Base-by-base conservation (phyloP, 2,888 invertebrate genomes). In the Horisme vitalbata region DNA sequence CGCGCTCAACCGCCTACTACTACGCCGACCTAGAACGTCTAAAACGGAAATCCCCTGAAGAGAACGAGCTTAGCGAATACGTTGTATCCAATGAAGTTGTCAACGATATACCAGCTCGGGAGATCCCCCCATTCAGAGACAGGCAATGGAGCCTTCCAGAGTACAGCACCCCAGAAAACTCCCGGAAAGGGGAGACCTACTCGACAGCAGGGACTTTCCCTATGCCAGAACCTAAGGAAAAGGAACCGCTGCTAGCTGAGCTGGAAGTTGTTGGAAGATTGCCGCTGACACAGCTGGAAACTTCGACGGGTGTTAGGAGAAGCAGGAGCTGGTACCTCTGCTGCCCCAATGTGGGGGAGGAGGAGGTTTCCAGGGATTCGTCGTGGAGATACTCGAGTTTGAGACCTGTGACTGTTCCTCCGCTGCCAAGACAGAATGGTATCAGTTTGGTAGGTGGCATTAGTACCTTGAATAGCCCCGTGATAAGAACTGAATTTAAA, bases 311-410 rank as follows among this genome's bases (percentile, higher is more conserved):
- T 1, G 85, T 92, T 0, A 77, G 92, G 33, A 77, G 92, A 52
- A 92, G 91, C 60, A 70, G 92, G 43, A 92, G 92, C 63, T 93
- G 93, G 87, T 85, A 92, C 59, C 83, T 92, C 53, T 93, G 92
- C 77, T 91, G 91, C 49, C 89, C 90, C 0, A 83, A 88, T 26
- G 75, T 82, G 15, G 79, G 76, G 0, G 86, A 87, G 7, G 84
- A 87, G 58, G 83, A 87, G 68, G 73, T 82, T 0, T 81, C 82
- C 0, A 63, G 85, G 35, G 83, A 85, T 56, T 82, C 85, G 0
- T 84, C 84, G 6, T 87, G 88, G 88, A 61, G 88, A 45, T 85
- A 88, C 44, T 83, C 88, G 12, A 87, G 88, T 31, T 50, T 88
- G 58, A 57, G 86, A 51, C 83, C 88, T 0, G 86, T 85, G 23